Base-by-base conservation (phyloP, 2,888 invertebrate species). In the Odontomyia ornata region DNA sequence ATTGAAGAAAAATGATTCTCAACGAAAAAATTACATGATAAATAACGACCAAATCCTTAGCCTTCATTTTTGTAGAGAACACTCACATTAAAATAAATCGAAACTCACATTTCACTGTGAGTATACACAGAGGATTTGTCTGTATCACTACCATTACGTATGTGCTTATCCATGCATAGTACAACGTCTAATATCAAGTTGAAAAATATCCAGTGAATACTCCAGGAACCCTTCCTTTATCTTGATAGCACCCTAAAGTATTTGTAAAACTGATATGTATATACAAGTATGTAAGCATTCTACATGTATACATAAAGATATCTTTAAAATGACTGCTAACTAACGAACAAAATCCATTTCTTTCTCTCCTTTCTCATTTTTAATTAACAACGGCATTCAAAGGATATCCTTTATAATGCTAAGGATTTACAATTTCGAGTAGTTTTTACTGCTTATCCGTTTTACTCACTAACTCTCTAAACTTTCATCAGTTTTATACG, bases 101-200 rank as follows among this genome's bases (percentile, higher is more conserved):
- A 60, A 73, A 73, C 73, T 60, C 73, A 73, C 73, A 60, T 60
- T 73, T 73, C 73, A 72, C 46, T n/a, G 57, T 56, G 25, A 56
- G 52, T 23, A 18, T 71, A 36, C 43, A 67, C 36, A 36, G 67
- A 15, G 47, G 23, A 25, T 13, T 27, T 52, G 52, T 15, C 15
- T n/a, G 18, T 15, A 52, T 18, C 52, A 52, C 15, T 52, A 4
- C 15, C 52, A 52, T 9, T 67, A 18, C 67, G 43, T 43, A 43
- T 64, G 52, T 52, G 52, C 23, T 25, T 5, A 23, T 60, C 57
- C 21, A 18, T 9, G 23, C 4, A 7, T 4, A 11, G 13, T 60
- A 4, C 57, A n/a, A n/a, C 4, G 52, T 18, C 52, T 52, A 52
- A 15, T 52, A 13, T 52, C 15, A 52, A 52, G 4, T 52, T 52